Conservation (phyloP, 2,113 vertebrate species). For the Platichthys flesus region DNA sequence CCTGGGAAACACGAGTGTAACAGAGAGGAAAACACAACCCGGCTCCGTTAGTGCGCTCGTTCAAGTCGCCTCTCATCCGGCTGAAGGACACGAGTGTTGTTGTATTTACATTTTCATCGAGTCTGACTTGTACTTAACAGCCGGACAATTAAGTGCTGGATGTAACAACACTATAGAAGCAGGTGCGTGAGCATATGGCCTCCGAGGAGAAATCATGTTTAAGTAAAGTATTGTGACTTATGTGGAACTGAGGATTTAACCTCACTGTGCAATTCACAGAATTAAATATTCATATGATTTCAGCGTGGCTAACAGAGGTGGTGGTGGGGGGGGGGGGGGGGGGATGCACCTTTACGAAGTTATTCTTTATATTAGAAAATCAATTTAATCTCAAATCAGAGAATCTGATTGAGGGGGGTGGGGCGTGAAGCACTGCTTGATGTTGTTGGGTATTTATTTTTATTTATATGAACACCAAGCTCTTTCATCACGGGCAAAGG, state of each 20-base stretch:
- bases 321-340: background rate
- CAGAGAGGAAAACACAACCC: slow-evolving; percentile 28
- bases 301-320: slow-evolving; percentile 1
- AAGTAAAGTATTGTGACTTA: slow-evolving; percentile 14
- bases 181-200: slow-evolving; percentile 40
- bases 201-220: background rate
- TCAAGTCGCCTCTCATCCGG: slow-evolving; percentile 30
- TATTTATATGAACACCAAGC: slow-evolving; percentile 35
- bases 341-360: slow-evolving; percentile 29
- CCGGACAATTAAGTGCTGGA: slow-evolving; percentile 42
- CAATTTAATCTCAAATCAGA: slow-evolving; percentile 39
- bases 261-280: background rate
- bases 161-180: slow-evolving; percentile 9
- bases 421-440: slow-evolving; percentile 25
- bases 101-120: slow-evolving; percentile 18
- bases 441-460: slow-evolving; percentile 59
- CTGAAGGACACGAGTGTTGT: slow-evolving; percentile 48
- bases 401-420: slow-evolving; percentile 8
- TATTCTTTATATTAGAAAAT: slow-evolving; percentile 37
- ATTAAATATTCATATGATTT: slow-evolving; percentile 22
- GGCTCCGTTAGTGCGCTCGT: background rate
- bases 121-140: slow-evolving; percentile 52
- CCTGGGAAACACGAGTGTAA: slow-evolving; percentile 44
- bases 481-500: slow-evolving; percentile 50
- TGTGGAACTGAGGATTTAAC: background rate